A percentile compares a stretch with the other conserved stretches of the same genome.
phyloP scores from a whole-genome alignment of 1,140 invertebrate genomes.

The Tetragonula clypearis region DNA sequence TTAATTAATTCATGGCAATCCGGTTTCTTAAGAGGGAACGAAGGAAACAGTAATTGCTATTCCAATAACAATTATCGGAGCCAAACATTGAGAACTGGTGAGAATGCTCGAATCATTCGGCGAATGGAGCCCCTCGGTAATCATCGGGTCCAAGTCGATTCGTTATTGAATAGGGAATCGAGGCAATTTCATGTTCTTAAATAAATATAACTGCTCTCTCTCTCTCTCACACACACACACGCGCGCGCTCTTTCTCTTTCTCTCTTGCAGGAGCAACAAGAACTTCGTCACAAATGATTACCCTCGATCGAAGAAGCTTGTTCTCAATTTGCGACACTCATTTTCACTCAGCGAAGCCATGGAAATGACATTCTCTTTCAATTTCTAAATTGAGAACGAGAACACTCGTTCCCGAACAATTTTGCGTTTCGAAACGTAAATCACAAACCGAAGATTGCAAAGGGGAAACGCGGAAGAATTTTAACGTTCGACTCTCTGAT shows the following conservation, averaged over 20 bases:
- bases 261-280: constrained; percentile 3
- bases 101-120: constrained; percentile 15
- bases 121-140: not conserved
- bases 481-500: no score
- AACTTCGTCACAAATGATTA: constrained; percentile 13
- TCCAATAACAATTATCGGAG: constrained; percentile 43
- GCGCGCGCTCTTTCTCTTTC: no score
- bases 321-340: not conserved
- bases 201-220: constrained; percentile 25
- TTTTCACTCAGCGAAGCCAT: not conserved
- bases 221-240: no score
- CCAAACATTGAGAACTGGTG: constrained; percentile 20
- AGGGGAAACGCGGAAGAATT: no score
- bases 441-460: not conserved
- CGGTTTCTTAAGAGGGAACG: not conserved
- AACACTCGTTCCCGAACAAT: not conserved
- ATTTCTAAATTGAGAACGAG: not conserved
- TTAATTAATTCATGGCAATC: constrained; percentile 32
- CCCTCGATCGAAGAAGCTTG: not conserved
- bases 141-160: constrained; percentile 15
- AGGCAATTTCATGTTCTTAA: constrained; percentile 39
- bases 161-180: constrained; percentile 16
- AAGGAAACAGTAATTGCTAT: constrained; percentile 40
- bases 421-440: not conserved
- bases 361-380: not conserved